A percentile compares a stretch with the other conserved stretches of the same genome.
Conservation (phyloP, 2,113 vertebrate genomes). For the Panthera tigris region DNA sequence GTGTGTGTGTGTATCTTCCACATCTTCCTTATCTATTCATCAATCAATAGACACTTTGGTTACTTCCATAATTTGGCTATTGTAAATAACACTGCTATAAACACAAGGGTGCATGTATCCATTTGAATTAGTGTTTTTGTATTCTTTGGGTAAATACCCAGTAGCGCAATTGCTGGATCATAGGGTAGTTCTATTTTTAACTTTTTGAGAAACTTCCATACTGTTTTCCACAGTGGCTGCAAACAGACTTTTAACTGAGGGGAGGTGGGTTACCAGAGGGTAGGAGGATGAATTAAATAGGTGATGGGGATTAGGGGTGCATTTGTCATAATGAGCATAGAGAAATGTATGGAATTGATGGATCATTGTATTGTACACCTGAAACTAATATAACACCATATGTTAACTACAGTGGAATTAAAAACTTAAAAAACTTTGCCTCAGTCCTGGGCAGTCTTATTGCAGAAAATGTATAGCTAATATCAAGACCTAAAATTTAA, state of each 20-base stretch:
- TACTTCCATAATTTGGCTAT: not conserved
- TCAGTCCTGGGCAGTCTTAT: not conserved
- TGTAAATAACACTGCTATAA: not conserved
- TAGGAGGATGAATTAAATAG: not conserved
- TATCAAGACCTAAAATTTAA: not conserved
- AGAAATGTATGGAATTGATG: not conserved
- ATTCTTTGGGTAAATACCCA: not conserved
- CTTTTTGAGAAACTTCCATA: not conserved
- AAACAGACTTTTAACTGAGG: not conserved
- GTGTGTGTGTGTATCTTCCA: too few relatives aligned
- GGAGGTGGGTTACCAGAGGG: not conserved
- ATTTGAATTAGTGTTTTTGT: not conserved
- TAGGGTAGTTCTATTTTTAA: not conserved
- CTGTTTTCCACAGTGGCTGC: not conserved
- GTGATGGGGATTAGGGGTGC: not conserved
- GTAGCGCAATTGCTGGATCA: not conserved
- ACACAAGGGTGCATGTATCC: not conserved
- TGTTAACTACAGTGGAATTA: not conserved
- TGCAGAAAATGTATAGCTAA: not conserved
- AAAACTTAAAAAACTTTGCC: not conserved
- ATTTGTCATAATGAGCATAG: not conserved
- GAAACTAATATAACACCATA: not conserved
- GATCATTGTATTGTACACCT: not conserved
- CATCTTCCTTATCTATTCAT: not conserved
- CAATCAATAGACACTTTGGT: not conserved